Conservation (phyloP, 2,797 vertebrate genomes). For the Cuculus canorus region DNA sequence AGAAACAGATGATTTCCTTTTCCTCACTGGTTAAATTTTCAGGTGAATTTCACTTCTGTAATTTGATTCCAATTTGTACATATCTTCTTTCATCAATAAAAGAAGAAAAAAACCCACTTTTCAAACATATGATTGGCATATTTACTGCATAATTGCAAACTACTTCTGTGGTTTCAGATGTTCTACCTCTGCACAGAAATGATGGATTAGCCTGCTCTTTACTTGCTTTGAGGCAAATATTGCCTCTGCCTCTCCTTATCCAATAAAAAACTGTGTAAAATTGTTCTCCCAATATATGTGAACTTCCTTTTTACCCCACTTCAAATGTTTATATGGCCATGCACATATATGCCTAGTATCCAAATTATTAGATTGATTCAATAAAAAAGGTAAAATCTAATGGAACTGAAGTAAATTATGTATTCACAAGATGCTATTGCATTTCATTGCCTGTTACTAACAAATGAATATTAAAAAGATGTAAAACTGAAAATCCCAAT, state of each 20-base stretch:
- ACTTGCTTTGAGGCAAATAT: slow-evolving; percentile 29
- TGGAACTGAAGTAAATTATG: background rate
- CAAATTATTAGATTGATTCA: background rate
- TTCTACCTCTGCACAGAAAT: slow-evolving; percentile 5
- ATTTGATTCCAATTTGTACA: background rate
- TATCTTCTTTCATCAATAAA: background rate
- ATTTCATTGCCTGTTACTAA: background rate
- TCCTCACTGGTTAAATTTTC: background rate
- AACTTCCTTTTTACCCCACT: background rate
- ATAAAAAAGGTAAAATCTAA: background rate
- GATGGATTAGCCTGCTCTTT: slow-evolving; percentile 30
- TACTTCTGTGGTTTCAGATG: slow-evolving; percentile 38
- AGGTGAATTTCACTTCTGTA: slow-evolving; percentile 16
- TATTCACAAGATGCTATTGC: background rate
- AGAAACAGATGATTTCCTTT: background rate
- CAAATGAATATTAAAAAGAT: background rate
- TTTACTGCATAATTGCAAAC: slow-evolving; percentile 63
- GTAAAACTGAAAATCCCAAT: background rate
- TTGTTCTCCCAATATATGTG: background rate
- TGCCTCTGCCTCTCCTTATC: background rate
- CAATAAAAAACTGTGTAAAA: background rate
- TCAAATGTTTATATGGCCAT: background rate
- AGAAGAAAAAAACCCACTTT: fast-evolving
- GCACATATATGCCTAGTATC: background rate
- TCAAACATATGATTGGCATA: slow-evolving; percentile 37